phyloP scores from a whole-genome alignment of 2,797 vertebrate species.

The Enteromius mattozi region DNA sequence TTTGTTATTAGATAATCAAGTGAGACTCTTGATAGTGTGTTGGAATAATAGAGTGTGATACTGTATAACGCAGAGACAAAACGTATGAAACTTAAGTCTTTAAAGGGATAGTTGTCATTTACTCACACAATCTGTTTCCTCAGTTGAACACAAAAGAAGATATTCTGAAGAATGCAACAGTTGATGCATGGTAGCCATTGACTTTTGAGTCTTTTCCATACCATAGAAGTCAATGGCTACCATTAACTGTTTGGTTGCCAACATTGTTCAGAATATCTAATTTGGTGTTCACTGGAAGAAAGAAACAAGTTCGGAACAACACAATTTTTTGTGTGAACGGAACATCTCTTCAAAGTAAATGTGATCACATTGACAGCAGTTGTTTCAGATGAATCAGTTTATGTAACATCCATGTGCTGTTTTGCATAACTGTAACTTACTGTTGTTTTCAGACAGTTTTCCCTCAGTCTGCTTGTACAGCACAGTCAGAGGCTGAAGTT shows the following conservation, averaged over 20 bases:
- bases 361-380: not conserved
- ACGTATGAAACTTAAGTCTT: not conserved
- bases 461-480: slow-evolving; percentile 6
- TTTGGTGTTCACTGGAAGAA: not conserved
- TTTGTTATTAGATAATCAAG: not conserved
- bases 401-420: not conserved
- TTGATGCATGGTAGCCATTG: not conserved
- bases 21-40: not conserved
- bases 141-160: not conserved
- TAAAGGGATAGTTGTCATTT: not conserved
- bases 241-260: not conserved
- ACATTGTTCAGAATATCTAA: not conserved
- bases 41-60: not conserved
- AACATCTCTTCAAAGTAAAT: not conserved
- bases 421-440: not conserved
- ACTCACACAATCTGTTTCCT: not conserved
- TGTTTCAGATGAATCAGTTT: not conserved
- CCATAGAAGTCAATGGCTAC: not conserved
- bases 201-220: not conserved
- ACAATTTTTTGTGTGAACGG: not conserved
- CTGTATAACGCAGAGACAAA: not conserved
- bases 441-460: not conserved
- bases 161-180: not conserved
- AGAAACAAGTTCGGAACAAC: not conserved
- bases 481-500: slow-evolving; percentile 11